Evolutionary conservation across 2,113 vertebrate species (phyloP).

Genomic region (Pagrus major): DNA sequence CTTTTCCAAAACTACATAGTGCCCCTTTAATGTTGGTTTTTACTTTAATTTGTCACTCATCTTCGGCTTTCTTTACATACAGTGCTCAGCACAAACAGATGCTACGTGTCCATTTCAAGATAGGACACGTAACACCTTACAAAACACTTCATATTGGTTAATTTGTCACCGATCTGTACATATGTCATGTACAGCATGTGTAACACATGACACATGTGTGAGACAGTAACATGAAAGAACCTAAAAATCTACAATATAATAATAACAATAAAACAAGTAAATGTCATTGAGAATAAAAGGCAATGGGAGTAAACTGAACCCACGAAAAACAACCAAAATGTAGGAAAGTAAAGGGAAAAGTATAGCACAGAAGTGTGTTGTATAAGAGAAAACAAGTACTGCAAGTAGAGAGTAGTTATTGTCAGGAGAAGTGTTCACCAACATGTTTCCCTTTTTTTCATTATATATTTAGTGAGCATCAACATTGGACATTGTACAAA

Average conservation of each 20-base stretch:
- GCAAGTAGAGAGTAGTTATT: background rate
- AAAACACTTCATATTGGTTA: no score
- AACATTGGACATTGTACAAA: no score
- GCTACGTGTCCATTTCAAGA: background rate
- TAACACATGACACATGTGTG: background rate
- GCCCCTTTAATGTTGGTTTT: background rate
- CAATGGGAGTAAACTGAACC: background rate
- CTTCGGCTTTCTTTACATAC: background rate
- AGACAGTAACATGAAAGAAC: background rate
- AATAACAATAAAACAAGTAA: background rate
- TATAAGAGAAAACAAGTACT: background rate
- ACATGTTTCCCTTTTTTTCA: background rate
- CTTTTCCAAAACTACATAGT: no score
- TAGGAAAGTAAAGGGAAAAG: no score
- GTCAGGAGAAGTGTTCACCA: background rate
- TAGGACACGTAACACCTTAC: background rate
- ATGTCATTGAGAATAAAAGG: background rate
- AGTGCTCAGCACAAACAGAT: background rate
- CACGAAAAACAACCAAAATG: no score
- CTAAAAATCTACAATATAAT: background rate
- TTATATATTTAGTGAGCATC: no score
- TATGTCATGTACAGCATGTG: background rate
- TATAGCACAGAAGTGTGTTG: no score
- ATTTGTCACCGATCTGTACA: no score
- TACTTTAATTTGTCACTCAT: background rate